Evolutionary conservation across 2,888 invertebrate species (phyloP), one percentile per base, ranked within the genome.

Genomic region (Phania funesta): DNA sequence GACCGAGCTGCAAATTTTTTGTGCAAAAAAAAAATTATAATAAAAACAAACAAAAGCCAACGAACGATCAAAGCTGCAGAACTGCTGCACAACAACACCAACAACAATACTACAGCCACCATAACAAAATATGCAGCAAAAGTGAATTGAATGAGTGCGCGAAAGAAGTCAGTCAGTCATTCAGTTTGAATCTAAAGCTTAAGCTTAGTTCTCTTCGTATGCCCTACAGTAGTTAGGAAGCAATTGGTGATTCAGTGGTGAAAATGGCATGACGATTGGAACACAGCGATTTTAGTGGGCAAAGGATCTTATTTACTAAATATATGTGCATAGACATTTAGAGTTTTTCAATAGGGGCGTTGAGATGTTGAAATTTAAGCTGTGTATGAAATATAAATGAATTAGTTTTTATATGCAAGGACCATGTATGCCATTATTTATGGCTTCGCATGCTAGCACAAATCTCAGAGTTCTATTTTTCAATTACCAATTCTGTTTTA

Each of bases 1-100:
- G 86, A 86, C 86, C 85, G 85, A 86, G 85, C 86, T 68, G 77
- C 86, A 88, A 86, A 83, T 85, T 86, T 84, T 48, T 56, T 65
- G 26, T 65, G 46, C 84, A 85, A 56, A 64, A 71, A 64, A 60
- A 77, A 48, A 38, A 56, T 67, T 62, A 65, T 58, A 67, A 65
- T 18, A 65, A 62, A 64, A 67, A 64, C 54, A 81, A 67, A 73
- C 65, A 58, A 56, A 83, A 83, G 83, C 81, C 80, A 84, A 84
- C 73, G 80, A 82, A 83, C 75, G 83, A 79, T 83, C 67, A 74
- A 26, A 67, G 74, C 82, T 56, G 78, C 80, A 80, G 65, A 77
- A 67, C 56, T 67, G 41, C 70, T 70, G 65, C 67, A 67, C 8
- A 26, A 52, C 16, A 56, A 32, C 29, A 44, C 13, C 35, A 60